Conservation (phyloP, 2,797 vertebrate species). For the Bucorvus abyssinicus region DNA sequence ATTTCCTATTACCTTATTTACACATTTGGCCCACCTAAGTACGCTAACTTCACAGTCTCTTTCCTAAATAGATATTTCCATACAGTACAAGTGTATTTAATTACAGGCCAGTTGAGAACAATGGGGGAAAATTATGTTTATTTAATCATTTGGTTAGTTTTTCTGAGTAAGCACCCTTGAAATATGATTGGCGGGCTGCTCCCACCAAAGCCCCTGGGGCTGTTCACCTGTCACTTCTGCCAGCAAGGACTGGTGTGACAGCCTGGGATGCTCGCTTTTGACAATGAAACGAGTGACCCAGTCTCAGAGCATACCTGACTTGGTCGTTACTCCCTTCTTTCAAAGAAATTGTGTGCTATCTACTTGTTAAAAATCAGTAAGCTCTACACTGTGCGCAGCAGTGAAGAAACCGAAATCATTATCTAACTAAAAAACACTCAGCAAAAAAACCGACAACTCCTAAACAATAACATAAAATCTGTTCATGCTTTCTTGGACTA, state of each 20-base stretch:
- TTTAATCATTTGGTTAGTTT: constrained; percentile 22
- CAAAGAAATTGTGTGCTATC: neutral
- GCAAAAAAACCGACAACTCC: neutral
- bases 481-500: neutral
- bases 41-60: neutral
- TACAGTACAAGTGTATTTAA: neutral
- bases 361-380: neutral
- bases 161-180: neutral
- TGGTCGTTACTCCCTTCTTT: neutral
- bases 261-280: neutral
- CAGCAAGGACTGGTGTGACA: neutral
- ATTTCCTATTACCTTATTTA: constrained; percentile 61
- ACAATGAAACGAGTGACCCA: neutral
- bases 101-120: neutral
- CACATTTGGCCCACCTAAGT: constrained; percentile 45
- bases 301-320: neutral
- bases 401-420: neutral
- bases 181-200: constrained; percentile 11
- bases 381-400: fast-evolving
- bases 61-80: constrained; percentile 10
- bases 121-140: neutral
- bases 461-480: neutral
- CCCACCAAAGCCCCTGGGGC: neutral
- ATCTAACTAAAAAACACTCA: neutral
- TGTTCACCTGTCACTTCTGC: constrained; percentile 54